Evolutionary conservation across 2,113 vertebrate genomes (phyloP), one percentile per base, ranked within the genome.

Genomic region (Crotalus tigris): DNA sequence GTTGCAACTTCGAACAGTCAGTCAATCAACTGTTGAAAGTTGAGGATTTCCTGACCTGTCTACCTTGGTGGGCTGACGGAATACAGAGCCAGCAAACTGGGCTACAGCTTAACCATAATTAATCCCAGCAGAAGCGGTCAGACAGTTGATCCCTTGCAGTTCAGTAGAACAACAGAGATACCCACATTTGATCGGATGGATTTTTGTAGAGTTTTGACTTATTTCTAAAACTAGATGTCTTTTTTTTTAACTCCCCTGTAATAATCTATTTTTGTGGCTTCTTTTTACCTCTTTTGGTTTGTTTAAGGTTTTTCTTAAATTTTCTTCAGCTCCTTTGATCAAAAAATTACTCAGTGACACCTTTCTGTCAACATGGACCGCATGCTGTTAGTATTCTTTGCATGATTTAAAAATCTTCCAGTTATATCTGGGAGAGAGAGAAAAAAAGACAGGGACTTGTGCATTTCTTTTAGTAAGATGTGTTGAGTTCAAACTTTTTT

Each of bases 381-480:
- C 98, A 98, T 98, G 98, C 97, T 46, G 17, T 44, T 96, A 95
- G 96, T 96, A 95, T 94, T 98, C 96, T 97, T 97, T 98, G 98
- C 98, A 98, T 98, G 98, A 96, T 96, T 96, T 97, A 81, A 92
- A 93, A 97, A 97, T 93, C 96, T 98, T 98, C 97, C 97, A 94
- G 0, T 97, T 97, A 96, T 97, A 98, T 96, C 94, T 97, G 97
- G 97, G 98, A 97, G 97, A 96, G 95, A 44, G 96, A 94, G 95
- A 7, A 97, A 96, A 95, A 97, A 96, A 96, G 97, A 91, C 53
- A 96, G 94, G 95, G 93, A 90, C 94, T 96, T 97, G 96, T 97
- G 97, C 96, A 97, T 97, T 97, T 97, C 97, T 97, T 96, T 97
- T 97, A 98, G 97, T 96, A 97, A 96, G 97, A 96, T 97, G 97